Evolutionary conservation across 2,888 invertebrate species (phyloP), one percentile per base, ranked within the genome.

Genomic region (Meteorus cinctellus): DNA sequence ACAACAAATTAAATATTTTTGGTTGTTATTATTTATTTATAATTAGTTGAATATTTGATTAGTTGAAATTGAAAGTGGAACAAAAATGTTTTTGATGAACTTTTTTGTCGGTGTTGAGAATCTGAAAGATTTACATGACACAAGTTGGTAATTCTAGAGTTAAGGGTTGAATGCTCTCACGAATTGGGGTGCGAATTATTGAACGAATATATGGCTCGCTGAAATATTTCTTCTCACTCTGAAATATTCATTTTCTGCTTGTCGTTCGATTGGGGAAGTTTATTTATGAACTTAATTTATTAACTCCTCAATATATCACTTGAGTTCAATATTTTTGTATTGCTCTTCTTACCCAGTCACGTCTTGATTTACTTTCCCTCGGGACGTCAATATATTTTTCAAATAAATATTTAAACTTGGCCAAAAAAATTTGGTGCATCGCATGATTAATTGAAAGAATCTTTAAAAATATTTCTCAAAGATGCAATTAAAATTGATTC

Each of bases 301-400:
- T 55, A 55, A 55, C 19, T 19, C 24, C 4, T 55, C 55, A 55
- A 55, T 55, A 55, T 55, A 55, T 55, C 55, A 55, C 55, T n/a
- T 19, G n/a, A 19, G 19, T 55, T 55, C n/a, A n/a, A n/a, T n/a
- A 6, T 55, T 55, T 55, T 19, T 19, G 19, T 55, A 8, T 55
- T 24, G 4, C n/a, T n/a, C 5, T 8, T 19, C 19, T 55, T 6
- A 19, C 55, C n/a, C 19, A 8, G 19, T 2, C 19, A 55, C 8
- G 4, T 4, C 24, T 55, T 55, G 19, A 55, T 55, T 55, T 55
- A 55, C 19, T 24, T 19, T 19, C 55, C 19, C 24, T 55, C 8
- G 5, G 19, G 19, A 19, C 19, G 4, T 55, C 55, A 19, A 55
- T 55, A 55, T 55, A 55, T 24, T 8, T 55, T n/a, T 19, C 19